Base-by-base conservation (phyloP, 2,797 vertebrate species). In the Peromyscus melanophrys region DNA sequence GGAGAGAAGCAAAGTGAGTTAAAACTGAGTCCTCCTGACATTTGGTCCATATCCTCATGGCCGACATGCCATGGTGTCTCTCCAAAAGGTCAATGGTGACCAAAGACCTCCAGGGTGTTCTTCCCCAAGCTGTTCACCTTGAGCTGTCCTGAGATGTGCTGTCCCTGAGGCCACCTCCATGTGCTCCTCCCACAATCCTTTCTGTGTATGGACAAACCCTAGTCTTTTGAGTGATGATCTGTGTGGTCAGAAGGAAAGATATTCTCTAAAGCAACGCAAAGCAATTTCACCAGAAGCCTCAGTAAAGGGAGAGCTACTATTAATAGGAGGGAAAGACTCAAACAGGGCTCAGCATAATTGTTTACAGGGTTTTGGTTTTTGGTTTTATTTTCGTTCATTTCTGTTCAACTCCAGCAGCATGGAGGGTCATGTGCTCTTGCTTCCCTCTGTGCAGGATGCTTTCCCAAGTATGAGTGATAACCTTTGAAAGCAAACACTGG, bases 221-320 rank as follows among this genome's bases (percentile, higher is more conserved):
- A 76, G 13, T 81, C 69, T 61, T 4, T 61, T 43, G 14, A 43
- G 29, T 2, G 27, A 49, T 73, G 69, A 57, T 43, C n/a, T 46
- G 71, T 87, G 34, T 9, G 13, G 25, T 92, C 85, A 94, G 65
- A 77, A 88, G 65, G 73, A 75, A 93, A 65, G 65, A 77, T 27
- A 83, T 80, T 90, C 37, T 90, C 55, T 17, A 90, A 89, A 92
- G 34, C 43, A 34, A 25, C 63, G 65, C 71, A 27, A 59, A 76
- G 52, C 63, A 69, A 94, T 81, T 25, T 95, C 80, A 90, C 61
- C 73, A 88, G 95, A 90, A 97, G 88, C 52, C 83, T 84, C 69
- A 95, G 81, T 92, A 92, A 92, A 89, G 92, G 49, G 7, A 34
- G 78, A 85, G 55, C 65, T 82, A 4, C 71, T 90, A 88, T 94